Base-by-base conservation (phyloP, 2,888 invertebrate species). In the Drosophila tanythrix region DNA sequence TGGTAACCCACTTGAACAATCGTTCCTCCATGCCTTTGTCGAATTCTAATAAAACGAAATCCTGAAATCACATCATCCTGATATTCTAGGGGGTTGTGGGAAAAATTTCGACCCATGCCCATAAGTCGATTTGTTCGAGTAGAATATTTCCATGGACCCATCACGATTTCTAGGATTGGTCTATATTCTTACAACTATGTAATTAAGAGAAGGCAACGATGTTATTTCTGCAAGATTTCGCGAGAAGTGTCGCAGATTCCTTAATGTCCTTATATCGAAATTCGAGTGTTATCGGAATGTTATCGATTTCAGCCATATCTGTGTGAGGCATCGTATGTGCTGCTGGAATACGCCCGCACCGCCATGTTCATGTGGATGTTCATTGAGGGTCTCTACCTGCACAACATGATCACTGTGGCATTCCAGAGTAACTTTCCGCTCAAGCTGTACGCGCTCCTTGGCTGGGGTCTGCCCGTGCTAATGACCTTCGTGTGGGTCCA, bases 321-420 rank as follows among this genome's bases (percentile, higher is more conserved):
- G 0, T 98, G 98, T 91, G 97, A 97, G 91, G 94, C 95, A 0
- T 95, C 95, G 59, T 97, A 97, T 93, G 94, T 96, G 0, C 92
- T 98, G 1, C 93, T 99, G 78, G 99, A 99, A 91, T 99, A 98
- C 91, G 96, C 97, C 0, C 96, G 97, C 75, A 97, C 97, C 0
- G 96, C 97, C 1, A 97, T 97, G 95, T 99, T 98, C 91, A 96
- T 97, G 95, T 99, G 99, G 98, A 99, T 99, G 98, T 97, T 99
- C 88, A 96, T 98, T 61, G 99, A 99, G 92, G 99, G 98, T 0
- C 94, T 98, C 18, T 98, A 97, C 91, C 94, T 99, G 31, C 97
- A 98, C 92, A 96, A 96, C 76, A 95, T 97, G 92, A 96, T 98
- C 46, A 96, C 98, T 63, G 95, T 95, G 0, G 95, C 95, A 0